phyloP scores from a whole-genome alignment of 2,113 vertebrate species.

The Dinomys branickii region DNA sequence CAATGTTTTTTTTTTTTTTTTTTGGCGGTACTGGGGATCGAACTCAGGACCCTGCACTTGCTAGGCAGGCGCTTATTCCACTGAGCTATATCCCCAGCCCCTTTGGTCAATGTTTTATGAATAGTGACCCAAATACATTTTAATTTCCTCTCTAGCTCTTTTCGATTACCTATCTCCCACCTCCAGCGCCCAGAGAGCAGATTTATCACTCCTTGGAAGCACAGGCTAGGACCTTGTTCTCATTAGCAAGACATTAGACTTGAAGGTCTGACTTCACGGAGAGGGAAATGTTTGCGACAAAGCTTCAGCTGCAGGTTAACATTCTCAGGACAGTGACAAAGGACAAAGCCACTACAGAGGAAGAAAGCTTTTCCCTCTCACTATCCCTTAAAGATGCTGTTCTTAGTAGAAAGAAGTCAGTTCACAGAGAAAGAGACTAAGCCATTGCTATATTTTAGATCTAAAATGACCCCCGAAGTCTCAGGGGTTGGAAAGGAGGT shows the following conservation, averaged over 20 bases:
- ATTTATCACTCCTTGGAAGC: background rate
- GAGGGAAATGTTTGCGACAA: background rate
- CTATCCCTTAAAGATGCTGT: background rate
- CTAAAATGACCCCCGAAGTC: background rate
- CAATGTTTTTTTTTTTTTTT: no score
- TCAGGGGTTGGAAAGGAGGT: background rate
- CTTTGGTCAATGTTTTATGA: conserved; percentile 24
- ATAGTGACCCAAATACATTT: conserved; percentile 27
- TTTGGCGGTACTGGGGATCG: no score
- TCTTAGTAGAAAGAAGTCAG: background rate
- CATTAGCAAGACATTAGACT: background rate
- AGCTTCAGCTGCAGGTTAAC: background rate
- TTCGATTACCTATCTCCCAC: background rate
- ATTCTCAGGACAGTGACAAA: background rate
- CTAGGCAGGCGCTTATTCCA: no score
- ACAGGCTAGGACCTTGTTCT: background rate
- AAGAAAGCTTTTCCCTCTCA: background rate
- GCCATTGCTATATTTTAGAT: background rate
- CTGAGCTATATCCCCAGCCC: no score
- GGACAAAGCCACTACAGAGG: background rate
- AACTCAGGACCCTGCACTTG: no score
- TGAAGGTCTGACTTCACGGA: background rate
- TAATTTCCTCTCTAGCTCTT: conserved; percentile 23
- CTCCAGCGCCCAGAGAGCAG: background rate
- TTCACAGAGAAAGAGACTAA: background rate